Evolutionary conservation across 2,113 vertebrate genomes (phyloP).

Genomic region (Tringa solitaria): DNA sequence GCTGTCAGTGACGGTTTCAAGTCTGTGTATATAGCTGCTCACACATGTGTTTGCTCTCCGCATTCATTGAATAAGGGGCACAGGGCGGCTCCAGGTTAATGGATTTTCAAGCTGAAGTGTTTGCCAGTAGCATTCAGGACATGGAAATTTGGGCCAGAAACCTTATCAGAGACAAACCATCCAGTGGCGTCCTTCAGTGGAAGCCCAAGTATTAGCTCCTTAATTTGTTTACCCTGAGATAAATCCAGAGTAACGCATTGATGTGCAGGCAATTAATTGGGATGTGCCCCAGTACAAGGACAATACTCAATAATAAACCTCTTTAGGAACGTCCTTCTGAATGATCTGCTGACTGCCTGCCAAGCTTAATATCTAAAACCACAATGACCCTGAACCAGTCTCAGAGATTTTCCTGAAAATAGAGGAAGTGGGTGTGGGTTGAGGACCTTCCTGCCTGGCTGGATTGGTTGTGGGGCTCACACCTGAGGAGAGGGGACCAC

Average conservation of each 20-base stretch:
- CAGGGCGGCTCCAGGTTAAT: constrained; percentile 6
- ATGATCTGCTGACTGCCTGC: background rate
- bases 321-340: background rate
- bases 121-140: constrained; percentile 7
- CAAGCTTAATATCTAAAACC: background rate
- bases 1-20: constrained; percentile 7
- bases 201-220: background rate
- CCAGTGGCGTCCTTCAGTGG: background rate
- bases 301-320: background rate
- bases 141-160: constrained; percentile 30
- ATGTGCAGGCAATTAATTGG: background rate
- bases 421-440: background rate
- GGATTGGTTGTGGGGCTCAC: background rate
- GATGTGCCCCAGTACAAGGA: constrained; percentile 12
- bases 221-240: constrained; percentile 38
- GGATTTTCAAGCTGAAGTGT: constrained; percentile 54
- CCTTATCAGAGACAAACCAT: constrained; percentile 13
- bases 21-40: constrained; percentile 26
- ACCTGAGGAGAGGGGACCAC: background rate
- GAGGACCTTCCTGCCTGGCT: background rate
- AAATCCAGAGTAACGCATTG: background rate
- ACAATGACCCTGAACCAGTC: background rate
- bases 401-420: background rate
- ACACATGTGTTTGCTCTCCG: constrained; percentile 7
- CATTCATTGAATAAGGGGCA: background rate